A percentile compares a stretch with the other conserved stretches of the same genome.
Evolutionary conservation across 2,888 invertebrate genomes (phyloP).

Genomic region (Chymomyza fuscimana): DNA sequence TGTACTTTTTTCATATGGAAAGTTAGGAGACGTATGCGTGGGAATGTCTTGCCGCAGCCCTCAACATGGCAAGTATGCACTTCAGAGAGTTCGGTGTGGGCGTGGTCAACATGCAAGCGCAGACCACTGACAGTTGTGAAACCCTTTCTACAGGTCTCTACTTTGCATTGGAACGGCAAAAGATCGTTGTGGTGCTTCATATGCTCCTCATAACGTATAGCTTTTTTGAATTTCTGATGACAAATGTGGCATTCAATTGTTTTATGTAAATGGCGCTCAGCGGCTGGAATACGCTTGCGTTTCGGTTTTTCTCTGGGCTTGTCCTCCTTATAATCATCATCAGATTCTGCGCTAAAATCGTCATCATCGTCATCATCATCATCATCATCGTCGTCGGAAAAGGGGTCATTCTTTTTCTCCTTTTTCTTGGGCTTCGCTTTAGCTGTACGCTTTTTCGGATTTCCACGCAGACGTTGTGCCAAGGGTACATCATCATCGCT

Average conservation of each 20-base stretch:
- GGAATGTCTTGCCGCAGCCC: slow-evolving; percentile 73
- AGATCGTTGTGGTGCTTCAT: slow-evolving; percentile 77
- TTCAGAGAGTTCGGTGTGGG: slow-evolving; percentile 74
- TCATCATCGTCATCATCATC: slow-evolving; percentile 38
- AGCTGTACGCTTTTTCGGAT: slow-evolving; percentile 2
- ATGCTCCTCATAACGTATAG: slow-evolving; percentile 73
- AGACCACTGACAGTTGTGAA: slow-evolving; percentile 75
- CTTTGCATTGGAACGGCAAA: slow-evolving; percentile 74
- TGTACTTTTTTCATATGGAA: slow-evolving; percentile 75
- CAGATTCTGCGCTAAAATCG: slow-evolving; percentile 38
- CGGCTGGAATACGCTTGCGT: slow-evolving; percentile 58
- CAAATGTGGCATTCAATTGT: slow-evolving; percentile 76
- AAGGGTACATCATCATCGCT: slow-evolving; percentile 73
- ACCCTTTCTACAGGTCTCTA: slow-evolving; percentile 72
- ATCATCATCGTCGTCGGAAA: slow-evolving; percentile 33
- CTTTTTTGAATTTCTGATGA: slow-evolving; percentile 75
- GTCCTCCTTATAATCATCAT: slow-evolving; percentile 23
- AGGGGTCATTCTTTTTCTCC: slow-evolving; percentile 10
- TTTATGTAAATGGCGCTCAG: slow-evolving; percentile 66
- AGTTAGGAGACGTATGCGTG: slow-evolving; percentile 73
- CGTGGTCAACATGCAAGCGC: slow-evolving; percentile 71
- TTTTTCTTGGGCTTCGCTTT: slow-evolving; percentile 5
- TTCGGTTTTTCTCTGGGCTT: slow-evolving; percentile 47
- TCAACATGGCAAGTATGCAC: slow-evolving; percentile 68
- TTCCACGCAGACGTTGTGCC: slow-evolving; percentile 57